These are phyloP conservation scores for Dichetophora obliterata DNA, from an alignment of 2,888 invertebrate species.

Conservation along the genomic window DNA sequence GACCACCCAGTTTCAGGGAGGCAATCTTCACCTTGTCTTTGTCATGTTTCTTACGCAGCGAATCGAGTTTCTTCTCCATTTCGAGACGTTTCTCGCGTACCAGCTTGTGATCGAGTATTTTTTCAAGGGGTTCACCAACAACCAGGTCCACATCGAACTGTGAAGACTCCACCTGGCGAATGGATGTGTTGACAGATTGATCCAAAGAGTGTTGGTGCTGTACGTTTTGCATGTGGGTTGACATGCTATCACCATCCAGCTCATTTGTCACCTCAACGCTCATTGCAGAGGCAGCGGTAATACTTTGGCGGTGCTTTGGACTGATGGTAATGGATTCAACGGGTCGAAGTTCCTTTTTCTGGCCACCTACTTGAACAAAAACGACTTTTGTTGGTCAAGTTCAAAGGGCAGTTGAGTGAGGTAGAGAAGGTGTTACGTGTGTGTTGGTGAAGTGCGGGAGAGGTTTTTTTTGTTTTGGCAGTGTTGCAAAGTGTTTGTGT, in stretches of 20 bases:
- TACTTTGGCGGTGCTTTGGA: constrained; percentile 71
- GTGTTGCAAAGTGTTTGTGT: constrained; percentile 43
- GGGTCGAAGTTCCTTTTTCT: constrained; percentile 68
- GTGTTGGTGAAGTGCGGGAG: constrained; percentile 42
- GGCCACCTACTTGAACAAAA: constrained; percentile 70
- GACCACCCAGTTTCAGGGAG: constrained; percentile 73
- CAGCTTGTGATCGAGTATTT: constrained; percentile 83
- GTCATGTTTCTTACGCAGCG: constrained; percentile 84
- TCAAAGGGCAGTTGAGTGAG: constrained; percentile 33
- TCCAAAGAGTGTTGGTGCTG: constrained; percentile 69
- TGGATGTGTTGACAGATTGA: constrained; percentile 64
- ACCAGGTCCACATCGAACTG: constrained; percentile 70
- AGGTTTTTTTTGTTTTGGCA: constrained; percentile 12
- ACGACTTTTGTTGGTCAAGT: constrained; percentile 63
- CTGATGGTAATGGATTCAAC: constrained; percentile 69
- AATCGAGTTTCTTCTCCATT: constrained; percentile 89
- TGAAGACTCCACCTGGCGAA: constrained; percentile 63
- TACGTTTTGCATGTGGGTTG: constrained; percentile 57
- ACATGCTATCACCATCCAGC: constrained; percentile 57
- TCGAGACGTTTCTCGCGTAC: constrained; percentile 87
- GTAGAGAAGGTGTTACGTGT: constrained; percentile 45
- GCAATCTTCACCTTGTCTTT: constrained; percentile 78
- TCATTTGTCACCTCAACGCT: constrained; percentile 58
- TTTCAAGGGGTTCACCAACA: constrained; percentile 83
- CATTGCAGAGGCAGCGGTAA: constrained; percentile 61